Conservation (phyloP, 2,888 invertebrate genomes). For the Phorcus lineatus region DNA sequence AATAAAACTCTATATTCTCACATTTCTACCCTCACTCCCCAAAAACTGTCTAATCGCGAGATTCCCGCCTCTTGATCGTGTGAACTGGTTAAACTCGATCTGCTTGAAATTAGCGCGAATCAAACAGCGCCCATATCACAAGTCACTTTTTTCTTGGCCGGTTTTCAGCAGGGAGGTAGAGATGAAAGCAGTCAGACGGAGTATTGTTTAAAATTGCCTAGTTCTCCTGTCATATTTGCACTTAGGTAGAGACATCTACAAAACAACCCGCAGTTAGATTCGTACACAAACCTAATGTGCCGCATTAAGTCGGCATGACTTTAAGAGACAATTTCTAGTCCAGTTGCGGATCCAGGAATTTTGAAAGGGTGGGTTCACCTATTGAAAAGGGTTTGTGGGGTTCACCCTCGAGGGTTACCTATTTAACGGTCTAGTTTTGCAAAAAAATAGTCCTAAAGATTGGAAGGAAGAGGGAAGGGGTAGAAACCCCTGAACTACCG, state of each 20-base stretch:
- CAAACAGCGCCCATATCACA: constrained; percentile 21
- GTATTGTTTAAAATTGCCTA: constrained; percentile 22
- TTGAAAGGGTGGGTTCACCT: too few relatives aligned
- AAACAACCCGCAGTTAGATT: neutral
- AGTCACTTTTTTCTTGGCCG: constrained; percentile 17
- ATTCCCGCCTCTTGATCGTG: constrained; percentile 21
- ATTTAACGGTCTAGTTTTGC: too few relatives aligned
- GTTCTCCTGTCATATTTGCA: constrained; percentile 16
- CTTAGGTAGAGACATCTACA: neutral
- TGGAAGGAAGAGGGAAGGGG: too few relatives aligned
- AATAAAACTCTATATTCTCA: constrained; percentile 17
- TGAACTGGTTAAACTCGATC: neutral
- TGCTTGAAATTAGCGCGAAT: constrained; percentile 22
- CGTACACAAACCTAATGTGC: neutral
- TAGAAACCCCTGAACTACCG: too few relatives aligned
- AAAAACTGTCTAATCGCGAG: constrained; percentile 14
- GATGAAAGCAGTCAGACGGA: constrained; percentile 13
- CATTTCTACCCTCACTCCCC: neutral
- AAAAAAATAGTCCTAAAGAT: too few relatives aligned
- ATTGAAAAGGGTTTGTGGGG: too few relatives aligned
- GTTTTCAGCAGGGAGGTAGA: constrained; percentile 9
- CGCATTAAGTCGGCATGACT: neutral
- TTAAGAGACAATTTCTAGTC: too few relatives aligned
- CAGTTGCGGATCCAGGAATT: too few relatives aligned
- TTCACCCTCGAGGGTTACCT: too few relatives aligned